phyloP scores from a whole-genome alignment of 1,140 invertebrate genomes.

The Apocrypta bakeri region DNA sequence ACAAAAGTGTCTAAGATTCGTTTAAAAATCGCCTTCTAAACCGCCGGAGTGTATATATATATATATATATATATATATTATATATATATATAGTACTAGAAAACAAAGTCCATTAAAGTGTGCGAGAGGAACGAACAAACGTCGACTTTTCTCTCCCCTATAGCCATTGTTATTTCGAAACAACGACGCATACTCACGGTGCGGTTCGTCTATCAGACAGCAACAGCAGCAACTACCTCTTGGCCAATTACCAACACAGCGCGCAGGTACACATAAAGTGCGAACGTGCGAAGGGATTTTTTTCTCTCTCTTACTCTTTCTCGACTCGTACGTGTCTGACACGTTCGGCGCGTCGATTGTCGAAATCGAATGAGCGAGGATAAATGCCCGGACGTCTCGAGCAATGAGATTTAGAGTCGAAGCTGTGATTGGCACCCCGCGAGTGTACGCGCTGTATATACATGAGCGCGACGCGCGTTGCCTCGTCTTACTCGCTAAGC shows the following conservation, averaged over 20 bases:
- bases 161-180: constrained; percentile 18
- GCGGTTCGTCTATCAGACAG: not conserved
- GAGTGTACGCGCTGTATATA: not conserved
- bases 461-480: not conserved
- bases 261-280: not conserved
- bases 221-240: not conserved
- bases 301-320: not conserved
- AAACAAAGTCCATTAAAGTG: not conserved
- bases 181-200: not conserved
- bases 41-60: too few species aligned
- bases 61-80: too few species aligned
- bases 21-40: too few species aligned
- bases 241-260: not conserved
- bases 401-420: not conserved
- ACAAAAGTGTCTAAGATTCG: not conserved
- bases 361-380: constrained; percentile 11
- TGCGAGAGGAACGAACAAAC: not conserved
- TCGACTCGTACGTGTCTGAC: not conserved
- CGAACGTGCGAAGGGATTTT: constrained; percentile 18
- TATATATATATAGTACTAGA: not conserved
- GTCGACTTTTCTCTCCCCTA: not conserved
- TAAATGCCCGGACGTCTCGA: constrained; percentile 1
- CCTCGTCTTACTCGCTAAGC: not conserved
- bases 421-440: constrained; percentile 14
- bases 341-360: constrained; percentile 6